Base-by-base conservation (phyloP, 2,113 vertebrate species). In the Malurus alboscapulatus region DNA sequence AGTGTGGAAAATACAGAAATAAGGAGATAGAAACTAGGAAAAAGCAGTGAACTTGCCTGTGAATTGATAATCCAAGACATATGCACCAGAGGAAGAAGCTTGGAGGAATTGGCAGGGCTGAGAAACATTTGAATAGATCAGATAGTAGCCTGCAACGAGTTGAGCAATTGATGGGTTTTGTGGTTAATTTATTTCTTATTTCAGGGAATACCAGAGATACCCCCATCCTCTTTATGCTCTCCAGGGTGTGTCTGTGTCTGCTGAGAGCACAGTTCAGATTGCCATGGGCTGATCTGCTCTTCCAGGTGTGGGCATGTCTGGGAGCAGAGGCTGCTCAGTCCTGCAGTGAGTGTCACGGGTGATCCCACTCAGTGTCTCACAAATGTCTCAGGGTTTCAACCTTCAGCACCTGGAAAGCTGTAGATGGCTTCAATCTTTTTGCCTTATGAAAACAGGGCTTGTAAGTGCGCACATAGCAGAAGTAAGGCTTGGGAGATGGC, bases 301-400 rank as follows among this genome's bases (percentile, higher is more conserved):
- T 76, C 53, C 34, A 58, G 24, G 55, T 0, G 0, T 7, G 65
- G 32, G 11, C 19, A 19, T 0, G 0, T 20, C 61, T 20, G 0
- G 44, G 63, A 38, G 78, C 55, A 38, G 40, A 55, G n/a, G 47
- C 26, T 30, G 47, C 47, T 76, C n/a, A 8, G 32, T 8, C 38
- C 36, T 20, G 0, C 17, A 1, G 12, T 25, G 67, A 30, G 68
- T 5, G 32, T 38, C 15, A 20, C 14, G 14, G 21, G 32, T 14
- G 63, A 25, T 58, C 29, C 27, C 16, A 4, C 26, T 34, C 48
- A 1, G 51, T 21, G 55, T 13, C 34, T 34, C 30, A 21, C 19
- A 38, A 26, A 30, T 45, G 50, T 25, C 57, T 48, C 30, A 8
- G 7, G 45, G 29, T 30, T 86, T 83, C 74, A 29, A 2, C 61